Evolutionary conservation across 2,888 invertebrate species (phyloP).

Genomic region (Schizotus pectinicornis): DNA sequence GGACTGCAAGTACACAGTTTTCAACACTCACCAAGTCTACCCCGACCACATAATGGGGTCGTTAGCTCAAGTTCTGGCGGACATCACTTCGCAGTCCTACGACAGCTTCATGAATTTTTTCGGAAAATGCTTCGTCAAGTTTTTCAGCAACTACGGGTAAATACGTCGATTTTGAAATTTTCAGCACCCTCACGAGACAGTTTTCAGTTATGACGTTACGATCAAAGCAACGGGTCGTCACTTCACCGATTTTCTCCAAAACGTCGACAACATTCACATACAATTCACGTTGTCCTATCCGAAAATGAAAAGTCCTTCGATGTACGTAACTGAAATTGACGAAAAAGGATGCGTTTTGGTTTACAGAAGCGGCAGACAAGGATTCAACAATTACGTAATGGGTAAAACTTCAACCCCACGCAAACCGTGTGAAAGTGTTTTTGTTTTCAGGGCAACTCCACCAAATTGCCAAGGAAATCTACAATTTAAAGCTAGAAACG

Average conservation of each 20-base stretch:
- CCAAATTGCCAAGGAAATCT: conserved; percentile 85
- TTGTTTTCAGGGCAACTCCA: conserved; percentile 75
- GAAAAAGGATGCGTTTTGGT: conserved; percentile 82
- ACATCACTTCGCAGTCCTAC: conserved; percentile 66
- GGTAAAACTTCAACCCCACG: conserved; percentile 60
- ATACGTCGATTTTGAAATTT: conserved; percentile 38
- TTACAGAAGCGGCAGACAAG: conserved; percentile 82
- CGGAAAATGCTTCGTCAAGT: conserved; percentile 87
- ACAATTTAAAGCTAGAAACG: conserved; percentile 74
- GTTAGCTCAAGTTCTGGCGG: conserved; percentile 77
- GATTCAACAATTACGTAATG: conserved; percentile 84
- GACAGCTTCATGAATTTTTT: conserved; percentile 87
- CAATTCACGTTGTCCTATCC: conserved; percentile 93
- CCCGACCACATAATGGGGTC: conserved; percentile 81
- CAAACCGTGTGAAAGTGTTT: background rate
- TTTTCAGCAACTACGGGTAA: conserved; percentile 89
- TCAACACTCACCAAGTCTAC: conserved; percentile 85
- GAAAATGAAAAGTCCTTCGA: conserved; percentile 92
- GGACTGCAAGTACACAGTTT: conserved; percentile 75
- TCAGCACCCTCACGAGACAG: background rate
- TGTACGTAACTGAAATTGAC: conserved; percentile 87
- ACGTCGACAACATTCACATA: conserved; percentile 90
- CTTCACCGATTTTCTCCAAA: conserved; percentile 89
- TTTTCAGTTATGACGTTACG: conserved; percentile 78
- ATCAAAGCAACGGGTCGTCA: conserved; percentile 87